Percentiles rank a stretch among this genome's conserved stretches.
These are phyloP conservation scores for Xenopus laevis DNA, from an alignment of 2,113 vertebrate genomes.

Conservation along the genomic window DNA sequence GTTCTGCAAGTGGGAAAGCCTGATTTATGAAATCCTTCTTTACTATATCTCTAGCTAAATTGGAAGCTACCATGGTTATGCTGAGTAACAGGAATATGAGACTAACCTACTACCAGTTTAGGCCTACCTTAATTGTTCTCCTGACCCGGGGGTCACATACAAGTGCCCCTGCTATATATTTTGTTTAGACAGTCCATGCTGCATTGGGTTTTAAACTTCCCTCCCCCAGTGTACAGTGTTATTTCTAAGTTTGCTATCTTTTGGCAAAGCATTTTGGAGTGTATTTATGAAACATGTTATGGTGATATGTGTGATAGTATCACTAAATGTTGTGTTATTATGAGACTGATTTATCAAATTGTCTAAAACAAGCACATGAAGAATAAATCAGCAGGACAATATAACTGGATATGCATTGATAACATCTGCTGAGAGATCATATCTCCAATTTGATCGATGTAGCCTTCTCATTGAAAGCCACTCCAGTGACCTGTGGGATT, in stretches of 20 bases:
- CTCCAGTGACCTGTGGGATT: not conserved
- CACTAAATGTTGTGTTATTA: slow-evolving; percentile 22
- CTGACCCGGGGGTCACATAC: too few species aligned
- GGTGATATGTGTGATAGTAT: slow-evolving; percentile 14
- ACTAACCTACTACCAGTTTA: too few species aligned
- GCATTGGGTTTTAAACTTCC: too few species aligned
- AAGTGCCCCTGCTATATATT: too few species aligned
- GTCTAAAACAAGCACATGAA: slow-evolving; percentile 15
- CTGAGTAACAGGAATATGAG: too few species aligned
- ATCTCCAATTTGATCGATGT: slow-evolving; percentile 26
- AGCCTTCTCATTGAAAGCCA: slow-evolving; percentile 1
- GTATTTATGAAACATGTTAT: slow-evolving; percentile 22
- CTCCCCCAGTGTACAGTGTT: too few species aligned
- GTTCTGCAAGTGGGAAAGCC: too few species aligned
- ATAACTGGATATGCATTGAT: not conserved
- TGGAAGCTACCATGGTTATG: too few species aligned
- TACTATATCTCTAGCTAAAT: too few species aligned
- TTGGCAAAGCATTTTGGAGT: not conserved
- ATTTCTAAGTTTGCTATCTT: not conserved
- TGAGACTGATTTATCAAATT: slow-evolving; percentile 32
- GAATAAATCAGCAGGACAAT: slow-evolving; percentile 17
- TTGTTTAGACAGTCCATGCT: too few species aligned
- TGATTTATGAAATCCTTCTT: too few species aligned
- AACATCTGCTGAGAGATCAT: slow-evolving; percentile 25
- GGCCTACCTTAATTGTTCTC: too few species aligned